These are phyloP conservation scores for Nasonia oneida DNA, from an alignment of 2,888 invertebrate genomes.

Conservation along the genomic window DNA sequence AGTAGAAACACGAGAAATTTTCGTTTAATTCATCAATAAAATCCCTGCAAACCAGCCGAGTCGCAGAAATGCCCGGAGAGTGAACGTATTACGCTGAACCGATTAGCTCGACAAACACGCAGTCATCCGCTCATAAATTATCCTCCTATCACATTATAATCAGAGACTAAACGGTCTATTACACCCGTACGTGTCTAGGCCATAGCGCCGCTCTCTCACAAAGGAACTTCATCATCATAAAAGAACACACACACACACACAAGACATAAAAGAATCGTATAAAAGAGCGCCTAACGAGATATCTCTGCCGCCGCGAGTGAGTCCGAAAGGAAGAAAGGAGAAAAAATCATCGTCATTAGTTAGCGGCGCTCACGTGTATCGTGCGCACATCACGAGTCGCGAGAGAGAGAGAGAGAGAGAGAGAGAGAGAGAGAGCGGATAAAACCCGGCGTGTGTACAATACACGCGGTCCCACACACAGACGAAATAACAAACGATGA, in stretches of 20 bases:
- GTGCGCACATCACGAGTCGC: neutral
- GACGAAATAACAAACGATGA: slow-evolving; percentile 22
- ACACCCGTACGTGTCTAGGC: neutral
- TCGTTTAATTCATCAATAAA: neutral
- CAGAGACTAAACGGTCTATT: slow-evolving; percentile 34
- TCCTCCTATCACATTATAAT: neutral
- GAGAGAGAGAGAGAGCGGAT: neutral
- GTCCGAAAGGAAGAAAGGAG: slow-evolving; percentile 26
- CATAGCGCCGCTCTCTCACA: neutral
- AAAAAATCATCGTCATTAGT: slow-evolving; percentile 52
- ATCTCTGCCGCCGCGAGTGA: slow-evolving; percentile 7
- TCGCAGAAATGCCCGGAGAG: neutral
- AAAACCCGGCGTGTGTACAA: neutral
- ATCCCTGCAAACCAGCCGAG: neutral
- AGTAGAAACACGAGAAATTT: no score
- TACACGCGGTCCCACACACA: neutral
- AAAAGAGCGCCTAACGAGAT: slow-evolving; percentile 43
- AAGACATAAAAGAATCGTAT: slow-evolving; percentile 14
- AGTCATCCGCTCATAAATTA: slow-evolving; percentile 13
- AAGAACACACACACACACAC: slow-evolving; percentile 6
- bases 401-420: no score
- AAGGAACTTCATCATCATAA: slow-evolving; percentile 27
- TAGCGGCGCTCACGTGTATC: slow-evolving; percentile 9
- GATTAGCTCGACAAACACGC: slow-evolving; percentile 8
- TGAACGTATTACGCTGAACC: neutral